Percentiles rank a stretch among this genome's conserved stretches.
These are phyloP conservation scores for Sylvilagus floridanus DNA, from an alignment of 2,797 vertebrate species.

Conservation along the genomic window DNA sequence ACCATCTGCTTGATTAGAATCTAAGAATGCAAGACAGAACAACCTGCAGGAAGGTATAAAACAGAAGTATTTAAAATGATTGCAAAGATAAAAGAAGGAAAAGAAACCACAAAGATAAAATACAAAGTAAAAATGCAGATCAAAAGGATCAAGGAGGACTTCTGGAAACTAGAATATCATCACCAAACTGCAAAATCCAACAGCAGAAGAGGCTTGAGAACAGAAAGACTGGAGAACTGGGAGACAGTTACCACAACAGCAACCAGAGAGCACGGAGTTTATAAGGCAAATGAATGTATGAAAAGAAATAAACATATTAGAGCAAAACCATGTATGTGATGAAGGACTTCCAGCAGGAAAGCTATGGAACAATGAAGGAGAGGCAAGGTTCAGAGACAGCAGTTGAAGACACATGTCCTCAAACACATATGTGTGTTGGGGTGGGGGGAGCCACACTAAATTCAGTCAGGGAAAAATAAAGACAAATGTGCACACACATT, in stretches of 20 bases:
- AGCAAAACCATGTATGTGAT: background rate
- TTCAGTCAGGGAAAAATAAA: background rate
- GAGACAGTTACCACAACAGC: background rate
- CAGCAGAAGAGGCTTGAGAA: background rate
- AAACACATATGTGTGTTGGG: too few species aligned
- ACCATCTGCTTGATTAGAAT: background rate
- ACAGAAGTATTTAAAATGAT: background rate
- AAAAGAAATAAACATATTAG: too few species aligned
- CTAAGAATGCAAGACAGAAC: background rate
- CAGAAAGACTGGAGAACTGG: background rate
- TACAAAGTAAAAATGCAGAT: background rate
- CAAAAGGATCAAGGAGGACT: background rate
- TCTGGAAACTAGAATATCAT: background rate
- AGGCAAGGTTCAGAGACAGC: background rate
- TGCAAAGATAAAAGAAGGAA: background rate
- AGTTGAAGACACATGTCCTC: background rate
- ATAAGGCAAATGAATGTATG: background rate
- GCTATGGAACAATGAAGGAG: background rate
- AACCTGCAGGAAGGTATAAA: background rate
- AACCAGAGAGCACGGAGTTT: background rate
- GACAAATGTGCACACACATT: background rate
- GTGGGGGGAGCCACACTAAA: background rate
- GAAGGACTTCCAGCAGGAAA: background rate
- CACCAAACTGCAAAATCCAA: background rate
- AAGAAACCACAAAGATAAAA: background rate